Percentiles rank a stretch among this genome's conserved stretches.
Evolutionary conservation across 2,113 vertebrate genomes (phyloP).

Genomic region (Leptobrachium ailaonicum): DNA sequence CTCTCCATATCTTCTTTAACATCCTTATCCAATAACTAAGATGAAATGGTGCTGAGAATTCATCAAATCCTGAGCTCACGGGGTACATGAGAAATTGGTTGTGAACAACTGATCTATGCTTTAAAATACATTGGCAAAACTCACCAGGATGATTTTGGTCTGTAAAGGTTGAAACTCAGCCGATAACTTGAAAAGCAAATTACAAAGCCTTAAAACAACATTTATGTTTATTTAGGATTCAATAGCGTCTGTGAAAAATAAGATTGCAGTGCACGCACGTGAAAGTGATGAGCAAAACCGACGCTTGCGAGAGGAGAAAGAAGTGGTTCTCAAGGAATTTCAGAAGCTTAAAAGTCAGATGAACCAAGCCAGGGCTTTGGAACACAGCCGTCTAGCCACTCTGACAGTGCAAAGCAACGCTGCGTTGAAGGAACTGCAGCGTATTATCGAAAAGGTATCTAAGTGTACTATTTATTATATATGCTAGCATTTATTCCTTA

Average conservation of each 20-base stretch:
- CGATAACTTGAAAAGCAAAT: too few relatives aligned
- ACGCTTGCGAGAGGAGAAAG: slow-evolving; percentile 57
- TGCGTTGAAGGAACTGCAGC: slow-evolving; percentile 65
- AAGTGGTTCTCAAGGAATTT: slow-evolving; percentile 58
- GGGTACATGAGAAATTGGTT: too few relatives aligned
- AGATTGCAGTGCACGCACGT: slow-evolving; percentile 50
- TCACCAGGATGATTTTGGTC: too few relatives aligned
- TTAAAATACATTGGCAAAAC: too few relatives aligned
- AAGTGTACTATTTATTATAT: too few relatives aligned
- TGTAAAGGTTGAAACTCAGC: too few relatives aligned
- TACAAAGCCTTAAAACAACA: neutral
- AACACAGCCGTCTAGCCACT: slow-evolving; percentile 61
- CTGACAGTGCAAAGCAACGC: slow-evolving; percentile 67
- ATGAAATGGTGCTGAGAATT: too few relatives aligned
- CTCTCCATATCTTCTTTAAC: too few relatives aligned
- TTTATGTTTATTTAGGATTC: slow-evolving; percentile 60
- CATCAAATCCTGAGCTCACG: too few relatives aligned
- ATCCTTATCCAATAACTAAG: too few relatives aligned
- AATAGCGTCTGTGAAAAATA: slow-evolving; percentile 57
- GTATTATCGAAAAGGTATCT: slow-evolving; percentile 67
- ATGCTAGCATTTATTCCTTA: too few relatives aligned
- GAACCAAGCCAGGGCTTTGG: slow-evolving; percentile 51
- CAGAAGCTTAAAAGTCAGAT: slow-evolving; percentile 68
- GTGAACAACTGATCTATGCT: too few relatives aligned
- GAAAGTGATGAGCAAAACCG: slow-evolving; percentile 61